Evolutionary conservation across 2,113 vertebrate species (phyloP), one percentile per base, ranked within the genome.

Genomic region (Arenaria interpres): DNA sequence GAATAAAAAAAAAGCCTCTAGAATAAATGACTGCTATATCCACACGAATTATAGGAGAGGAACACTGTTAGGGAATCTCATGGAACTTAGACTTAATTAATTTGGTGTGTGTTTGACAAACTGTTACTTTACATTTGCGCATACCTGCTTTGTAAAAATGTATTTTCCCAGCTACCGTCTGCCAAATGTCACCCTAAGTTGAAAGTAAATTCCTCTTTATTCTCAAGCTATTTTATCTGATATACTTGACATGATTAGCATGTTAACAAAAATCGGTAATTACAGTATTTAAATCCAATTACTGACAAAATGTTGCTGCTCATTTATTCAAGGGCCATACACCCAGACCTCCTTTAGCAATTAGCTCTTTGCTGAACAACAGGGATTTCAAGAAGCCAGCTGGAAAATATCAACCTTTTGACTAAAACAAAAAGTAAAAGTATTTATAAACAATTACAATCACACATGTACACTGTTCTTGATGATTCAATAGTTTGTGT

Each of bases 211-310:
- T 63, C 15, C 80, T 53, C 14, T 69, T 85, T 66, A 88, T 72
- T 90, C 21, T 85, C 74, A 82, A 35, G 43, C 12, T 72, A 53
- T 72, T 85, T 79, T 64, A 82, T 51, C 35, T 1, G 6, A 87
- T 83, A 74, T 18, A 77, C 51, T 43, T 64, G 46, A 64, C 41
- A 50, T 28, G 21, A 95, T 64, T 72, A 97, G 8, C 16, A 68
- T 24, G 9, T 78, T 85, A 92, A 96, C 51, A 96, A 89, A 94
- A 87, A 91, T 35, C 43, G 33, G 64, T 79, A 84, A 90, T 72
- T 87, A 67, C 74, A 63, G n/a, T 54, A 60, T 75, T 84, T 91
- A 82, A 89, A 76, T 67, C 37, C 60, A 93, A 84, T 90, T 90
- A 86, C 59, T 81, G 68, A 67, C 53, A 95, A 92, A 95, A 90